Percentiles rank a stretch among this genome's conserved stretches.
Conservation (phyloP, 2,797 vertebrate genomes). For the Danio jaintianensis region DNA sequence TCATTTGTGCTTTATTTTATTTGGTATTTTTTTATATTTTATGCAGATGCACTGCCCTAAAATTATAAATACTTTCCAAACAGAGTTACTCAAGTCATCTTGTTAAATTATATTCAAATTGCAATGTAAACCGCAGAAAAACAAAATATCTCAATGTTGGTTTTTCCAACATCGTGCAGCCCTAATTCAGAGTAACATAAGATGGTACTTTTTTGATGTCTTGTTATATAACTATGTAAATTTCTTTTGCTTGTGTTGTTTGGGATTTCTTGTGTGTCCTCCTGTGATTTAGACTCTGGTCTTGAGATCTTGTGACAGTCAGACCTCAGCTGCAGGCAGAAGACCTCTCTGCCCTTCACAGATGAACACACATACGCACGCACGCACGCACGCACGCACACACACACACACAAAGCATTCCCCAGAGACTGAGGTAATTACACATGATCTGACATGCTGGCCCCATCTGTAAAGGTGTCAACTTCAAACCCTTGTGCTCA, state of each 20-base stretch:
- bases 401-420: conserved; percentile 2
- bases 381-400: conserved; percentile 18
- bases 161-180: too few relatives aligned
- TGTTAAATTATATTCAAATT: too few relatives aligned
- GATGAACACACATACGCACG: conserved; percentile 40
- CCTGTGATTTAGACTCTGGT: conserved; percentile 11
- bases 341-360: conserved; percentile 55
- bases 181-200: too few relatives aligned
- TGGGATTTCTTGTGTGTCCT: conserved; percentile 23
- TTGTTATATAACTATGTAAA: not conserved
- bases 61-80: too few relatives aligned
- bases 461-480: conserved; percentile 54
- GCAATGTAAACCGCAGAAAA: too few relatives aligned
- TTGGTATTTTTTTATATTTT: too few relatives aligned
- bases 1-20: too few relatives aligned
- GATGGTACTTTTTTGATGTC: too few relatives aligned
- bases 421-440: conserved; percentile 58
- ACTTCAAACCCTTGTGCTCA: conserved; percentile 44
- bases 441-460: conserved; percentile 47
- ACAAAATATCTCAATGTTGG: too few relatives aligned
- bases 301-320: conserved; percentile 44
- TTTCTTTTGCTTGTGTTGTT: not conserved
- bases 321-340: conserved; percentile 49
- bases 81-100: too few relatives aligned
- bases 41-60: too few relatives aligned